Percentiles rank a stretch among this genome's conserved stretches.
These are phyloP conservation scores for Ctenopoma multispine DNA, from an alignment of 2,797 vertebrate genomes.

Conservation along the genomic window DNA sequence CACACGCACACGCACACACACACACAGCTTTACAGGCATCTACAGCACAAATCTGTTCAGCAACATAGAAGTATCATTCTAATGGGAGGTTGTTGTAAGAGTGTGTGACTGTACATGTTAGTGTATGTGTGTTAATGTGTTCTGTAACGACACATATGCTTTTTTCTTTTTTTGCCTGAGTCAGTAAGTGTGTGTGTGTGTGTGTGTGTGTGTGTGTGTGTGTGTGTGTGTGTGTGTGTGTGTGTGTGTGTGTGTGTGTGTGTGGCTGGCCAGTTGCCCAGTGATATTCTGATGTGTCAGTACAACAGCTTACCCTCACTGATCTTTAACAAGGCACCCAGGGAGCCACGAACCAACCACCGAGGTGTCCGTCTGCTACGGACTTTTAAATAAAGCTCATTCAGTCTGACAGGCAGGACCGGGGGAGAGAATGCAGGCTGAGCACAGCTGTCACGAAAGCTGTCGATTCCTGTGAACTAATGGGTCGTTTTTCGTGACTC, in stretches of 20 bases:
- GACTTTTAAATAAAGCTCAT: constrained; percentile 68
- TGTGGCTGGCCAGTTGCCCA: constrained; percentile 13
- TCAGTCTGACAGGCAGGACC: constrained; percentile 46
- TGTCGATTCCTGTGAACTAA: constrained; percentile 37
- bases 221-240: neutral
- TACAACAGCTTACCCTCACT: constrained; percentile 51
- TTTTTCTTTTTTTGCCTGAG: neutral
- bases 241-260: constrained; percentile 1
- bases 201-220: neutral
- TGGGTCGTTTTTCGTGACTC: constrained; percentile 19
- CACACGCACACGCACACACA: constrained; percentile 7
- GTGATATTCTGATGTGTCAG: constrained; percentile 27
- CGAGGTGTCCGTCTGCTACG: constrained; percentile 43
- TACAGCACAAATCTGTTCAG: constrained; percentile 1
- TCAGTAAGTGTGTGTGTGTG: neutral
- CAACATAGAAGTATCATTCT: neutral
- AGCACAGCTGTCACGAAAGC: constrained; percentile 44
- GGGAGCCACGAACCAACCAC: constrained; percentile 42
- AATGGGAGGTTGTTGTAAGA: neutral
- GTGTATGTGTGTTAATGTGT: neutral
- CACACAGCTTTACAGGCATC: neutral
- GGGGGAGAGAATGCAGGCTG: constrained; percentile 23
- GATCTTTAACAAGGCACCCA: constrained; percentile 70
- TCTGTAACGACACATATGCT: neutral
- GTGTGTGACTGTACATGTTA: neutral